Conservation (phyloP, 1,140 invertebrate species). For the Drosophila prosaltans region DNA sequence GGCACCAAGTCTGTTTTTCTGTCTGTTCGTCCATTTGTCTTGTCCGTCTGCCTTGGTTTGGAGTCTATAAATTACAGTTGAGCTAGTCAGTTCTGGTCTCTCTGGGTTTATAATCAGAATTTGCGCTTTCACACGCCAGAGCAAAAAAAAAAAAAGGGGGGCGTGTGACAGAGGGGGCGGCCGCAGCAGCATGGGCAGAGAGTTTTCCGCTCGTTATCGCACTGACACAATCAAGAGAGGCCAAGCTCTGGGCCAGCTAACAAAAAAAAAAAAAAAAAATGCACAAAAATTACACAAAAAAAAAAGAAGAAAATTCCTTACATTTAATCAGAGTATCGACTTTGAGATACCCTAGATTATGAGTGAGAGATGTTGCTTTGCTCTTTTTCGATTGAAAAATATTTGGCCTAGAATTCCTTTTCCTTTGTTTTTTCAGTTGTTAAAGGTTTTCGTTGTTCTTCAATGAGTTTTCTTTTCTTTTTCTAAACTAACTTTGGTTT, state of each 20-base stretch:
- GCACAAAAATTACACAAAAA: neutral
- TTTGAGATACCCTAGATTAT: neutral
- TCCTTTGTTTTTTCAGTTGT: no score
- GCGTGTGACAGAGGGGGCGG: neutral
- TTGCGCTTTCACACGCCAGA: conserved; percentile 76
- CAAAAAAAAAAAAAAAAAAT: conserved; percentile 2
- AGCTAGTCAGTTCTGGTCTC: conserved; percentile 53
- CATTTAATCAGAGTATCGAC: neutral
- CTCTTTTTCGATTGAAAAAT: no score
- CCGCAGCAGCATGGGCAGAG: conserved; percentile 13
- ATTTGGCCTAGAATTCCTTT: no score
- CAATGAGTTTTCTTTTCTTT: no score
- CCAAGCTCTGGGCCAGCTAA: conserved; percentile 42
- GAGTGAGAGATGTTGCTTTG: no score
- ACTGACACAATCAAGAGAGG: conserved; percentile 68
- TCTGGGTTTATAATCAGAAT: conserved; percentile 74
- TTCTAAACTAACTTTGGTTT: no score
- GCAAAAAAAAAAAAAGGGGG: conserved; percentile 11
- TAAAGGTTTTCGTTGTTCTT: no score
- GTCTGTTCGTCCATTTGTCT: conserved; percentile 23
- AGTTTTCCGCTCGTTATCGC: conserved; percentile 66
- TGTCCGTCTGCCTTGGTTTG: conserved; percentile 38
- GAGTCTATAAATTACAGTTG: conserved; percentile 72
- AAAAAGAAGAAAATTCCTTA: conserved; percentile 1
- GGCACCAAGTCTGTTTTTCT: conserved; percentile 33